Conservation (phyloP, 2,113 vertebrate species). For the Myotis lucifugus region DNA sequence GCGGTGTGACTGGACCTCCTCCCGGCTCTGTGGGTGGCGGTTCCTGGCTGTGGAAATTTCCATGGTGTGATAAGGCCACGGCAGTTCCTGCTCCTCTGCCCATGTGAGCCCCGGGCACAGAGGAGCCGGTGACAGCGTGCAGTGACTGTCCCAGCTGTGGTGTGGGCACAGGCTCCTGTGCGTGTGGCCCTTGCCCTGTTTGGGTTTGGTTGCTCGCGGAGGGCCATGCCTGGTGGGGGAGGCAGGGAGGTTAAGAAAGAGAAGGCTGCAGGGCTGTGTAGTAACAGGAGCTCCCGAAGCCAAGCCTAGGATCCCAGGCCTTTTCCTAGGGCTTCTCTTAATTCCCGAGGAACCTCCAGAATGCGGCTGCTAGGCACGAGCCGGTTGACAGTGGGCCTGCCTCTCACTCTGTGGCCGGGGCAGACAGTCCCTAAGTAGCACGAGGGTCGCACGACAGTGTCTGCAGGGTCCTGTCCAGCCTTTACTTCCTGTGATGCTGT, state of each 20-base stretch:
- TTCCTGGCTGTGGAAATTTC: constrained; percentile 62
- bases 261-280: not conserved
- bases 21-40: not conserved
- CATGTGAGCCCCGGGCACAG: not conserved
- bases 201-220: not conserved
- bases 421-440: rapidly evolving
- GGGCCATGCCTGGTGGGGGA: not conserved
- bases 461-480: not conserved
- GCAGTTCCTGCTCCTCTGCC: constrained; percentile 14
- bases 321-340: not conserved
- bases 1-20: not conserved
- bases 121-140: not conserved
- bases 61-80: not conserved
- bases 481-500: not conserved
- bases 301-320: not conserved
- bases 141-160: not conserved
- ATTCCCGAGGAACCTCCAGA: not conserved
- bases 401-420: not conserved
- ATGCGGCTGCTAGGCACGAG: not conserved
- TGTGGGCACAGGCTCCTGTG: not conserved
- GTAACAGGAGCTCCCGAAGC: not conserved
- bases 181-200: not conserved
- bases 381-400: not conserved
- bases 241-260: not conserved
- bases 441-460: rapidly evolving